Percentiles rank a stretch among this genome's conserved stretches.
Evolutionary conservation across 2,113 vertebrate species (phyloP).

Genomic region (Trematocara unimaculatum): DNA sequence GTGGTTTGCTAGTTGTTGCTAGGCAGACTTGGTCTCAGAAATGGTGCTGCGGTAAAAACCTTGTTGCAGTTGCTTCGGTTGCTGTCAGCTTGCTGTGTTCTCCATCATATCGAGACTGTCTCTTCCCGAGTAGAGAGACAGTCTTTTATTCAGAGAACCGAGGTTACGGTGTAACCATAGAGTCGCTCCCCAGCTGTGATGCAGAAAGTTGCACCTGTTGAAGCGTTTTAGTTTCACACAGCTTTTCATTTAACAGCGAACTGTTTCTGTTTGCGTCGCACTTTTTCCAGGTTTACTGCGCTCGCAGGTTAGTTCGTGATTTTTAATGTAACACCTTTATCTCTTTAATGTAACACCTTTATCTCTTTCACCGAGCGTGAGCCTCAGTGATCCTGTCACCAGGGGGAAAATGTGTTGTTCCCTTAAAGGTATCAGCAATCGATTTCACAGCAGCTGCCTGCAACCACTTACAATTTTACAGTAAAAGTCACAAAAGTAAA

Average conservation of each 20-base stretch:
- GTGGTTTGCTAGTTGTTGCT: background rate
- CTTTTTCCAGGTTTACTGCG: background rate
- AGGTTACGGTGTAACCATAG: background rate
- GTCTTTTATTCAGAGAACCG: background rate
- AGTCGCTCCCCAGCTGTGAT: accelerated
- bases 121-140: accelerated
- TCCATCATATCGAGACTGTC: accelerated
- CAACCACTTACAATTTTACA: background rate
- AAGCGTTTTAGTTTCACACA: accelerated
- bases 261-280: background rate
- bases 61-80: background rate
- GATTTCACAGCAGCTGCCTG: background rate
- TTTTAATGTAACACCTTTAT: no score
- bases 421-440: background rate
- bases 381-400: background rate
- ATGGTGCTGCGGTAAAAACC: background rate
- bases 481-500: background rate
- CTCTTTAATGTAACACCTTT: background rate
- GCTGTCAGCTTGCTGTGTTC: background rate
- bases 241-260: background rate
- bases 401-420: accelerated
- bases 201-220: background rate
- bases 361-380: background rate
- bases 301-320: background rate
- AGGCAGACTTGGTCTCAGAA: background rate